Evolutionary conservation across 2,797 vertebrate genomes (phyloP), one percentile per base, ranked within the genome.

Genomic region (Bufotes viridis): DNA sequence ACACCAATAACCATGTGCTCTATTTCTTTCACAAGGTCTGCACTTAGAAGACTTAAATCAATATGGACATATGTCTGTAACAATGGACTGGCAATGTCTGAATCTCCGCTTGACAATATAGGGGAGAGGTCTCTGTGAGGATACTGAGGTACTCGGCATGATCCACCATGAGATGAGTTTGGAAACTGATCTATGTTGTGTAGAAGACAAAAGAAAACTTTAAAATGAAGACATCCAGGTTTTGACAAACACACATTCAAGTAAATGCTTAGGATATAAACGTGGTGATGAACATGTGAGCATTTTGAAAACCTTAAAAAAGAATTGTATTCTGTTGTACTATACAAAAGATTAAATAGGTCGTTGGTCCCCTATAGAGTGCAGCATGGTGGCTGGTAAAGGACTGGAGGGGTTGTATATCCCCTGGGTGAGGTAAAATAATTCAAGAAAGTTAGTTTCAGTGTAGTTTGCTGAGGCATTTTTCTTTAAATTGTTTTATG

Each of bases 1-100:
- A 96, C 93, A 90, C 97, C 96, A 60, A 99, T 99, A 90, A 99
- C 97, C 90, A 99, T 97, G 0, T 98, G 97, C 94, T 99, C 97
- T 87, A 99, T 97, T 91, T 98, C 98, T 63, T 96, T 97, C 91
- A 99, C 96, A 90, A 99, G 94, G 91, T 99, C 98, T 0, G 98
- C 97, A 92, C 98, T 98, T 89, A 99, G 95, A 92, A 96, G 95
- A 88, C 95, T 95, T 80, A 97, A 96, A 93, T 98, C 97, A 88
- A 99, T 98, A 92, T 97, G 97, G 63, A 98, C 96, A 0, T 94
- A 95, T 11, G 95, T 95, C 84, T 97, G 96, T 91, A 99, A 94
- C 89, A 99, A 94, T 0, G 98, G 98, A 0, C 97, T 97, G 90
- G 97, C 95, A 93, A 97, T 94, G 90, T 99, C 97, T 7, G 96